Evolutionary conservation across 2,888 invertebrate species (phyloP).

Genomic region (Epiblema foenella): DNA sequence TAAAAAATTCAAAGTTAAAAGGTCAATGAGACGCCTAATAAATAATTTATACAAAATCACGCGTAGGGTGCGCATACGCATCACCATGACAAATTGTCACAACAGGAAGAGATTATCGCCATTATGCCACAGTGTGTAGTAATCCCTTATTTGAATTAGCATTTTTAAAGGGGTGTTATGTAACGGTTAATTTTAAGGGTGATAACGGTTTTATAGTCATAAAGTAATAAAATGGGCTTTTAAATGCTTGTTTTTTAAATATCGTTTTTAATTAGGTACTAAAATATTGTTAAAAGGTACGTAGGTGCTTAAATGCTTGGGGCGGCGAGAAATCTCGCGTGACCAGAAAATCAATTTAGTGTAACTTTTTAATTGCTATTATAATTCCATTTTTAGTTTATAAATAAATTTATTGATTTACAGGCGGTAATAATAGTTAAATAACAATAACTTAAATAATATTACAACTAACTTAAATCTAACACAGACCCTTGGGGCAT

Average conservation of each 20-base stretch:
- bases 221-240: conserved; percentile 1
- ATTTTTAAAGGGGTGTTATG: conserved; percentile 37
- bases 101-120: conserved; percentile 71
- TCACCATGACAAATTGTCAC: conserved; percentile 66
- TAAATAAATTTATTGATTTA: too few relatives aligned
- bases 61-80: conserved; percentile 54
- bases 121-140: conserved; percentile 68
- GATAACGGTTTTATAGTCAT: conserved; percentile 35
- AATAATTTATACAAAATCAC: conserved; percentile 56
- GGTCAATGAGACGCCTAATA: conserved; percentile 52
- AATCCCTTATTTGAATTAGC: conserved; percentile 63
- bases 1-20: conserved; percentile 43
- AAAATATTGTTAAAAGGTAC: not conserved
- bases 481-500: too few relatives aligned
- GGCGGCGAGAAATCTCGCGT: too few relatives aligned
- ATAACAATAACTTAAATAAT: too few relatives aligned
- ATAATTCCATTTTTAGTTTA: too few relatives aligned
- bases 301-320: too few relatives aligned
- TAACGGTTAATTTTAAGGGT: conserved; percentile 39
- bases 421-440: too few relatives aligned
- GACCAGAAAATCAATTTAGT: too few relatives aligned
- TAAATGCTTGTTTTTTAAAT: not conserved
- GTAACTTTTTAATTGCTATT: too few relatives aligned
- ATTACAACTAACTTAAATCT: too few relatives aligned
- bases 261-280: not conserved